Percentiles rank a stretch among this genome's conserved stretches.
Evolutionary conservation across 2,888 invertebrate species (phyloP).

Genomic region (Melanostoma scalare): DNA sequence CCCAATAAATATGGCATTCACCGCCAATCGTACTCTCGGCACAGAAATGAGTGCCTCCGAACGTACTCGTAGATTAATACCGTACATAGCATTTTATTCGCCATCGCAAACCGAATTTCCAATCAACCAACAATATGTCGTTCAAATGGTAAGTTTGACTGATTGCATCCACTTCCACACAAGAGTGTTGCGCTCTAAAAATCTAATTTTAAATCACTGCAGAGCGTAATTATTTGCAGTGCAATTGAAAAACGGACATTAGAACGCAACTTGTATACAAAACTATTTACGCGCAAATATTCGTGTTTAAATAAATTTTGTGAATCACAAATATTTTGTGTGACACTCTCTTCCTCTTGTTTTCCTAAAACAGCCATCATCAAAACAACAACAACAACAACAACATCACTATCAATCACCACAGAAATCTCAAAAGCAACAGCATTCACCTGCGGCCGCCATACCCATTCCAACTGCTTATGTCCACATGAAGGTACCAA

Average conservation of each 20-base stretch:
- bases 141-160: conserved; percentile 75
- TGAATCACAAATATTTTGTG: conserved; percentile 52
- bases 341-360: conserved; percentile 28
- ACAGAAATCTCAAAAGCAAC: conserved; percentile 64
- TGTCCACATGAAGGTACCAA: conserved; percentile 76
- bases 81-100: conserved; percentile 91
- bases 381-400: conserved; percentile 72
- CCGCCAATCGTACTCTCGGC: conserved; percentile 69
- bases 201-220: conserved; percentile 39
- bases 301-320: conserved; percentile 61
- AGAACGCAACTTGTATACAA: conserved; percentile 6
- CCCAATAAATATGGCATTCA: conserved; percentile 45
- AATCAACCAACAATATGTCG: conserved; percentile 81
- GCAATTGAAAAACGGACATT: conserved; percentile 48
- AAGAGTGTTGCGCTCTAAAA: conserved; percentile 9
- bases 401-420: conserved; percentile 67
- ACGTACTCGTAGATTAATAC: conserved; percentile 89
- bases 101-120: conserved; percentile 84
- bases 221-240: conserved; percentile 59
- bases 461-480: conserved; percentile 79
- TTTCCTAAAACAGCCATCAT: conserved; percentile 55
- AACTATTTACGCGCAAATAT: conserved; percentile 62
- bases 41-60: conserved; percentile 81
- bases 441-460: conserved; percentile 73
- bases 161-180: conserved; percentile 3